Percentiles rank a stretch among this genome's conserved stretches.
These are phyloP conservation scores for Orthonevra nobilis DNA, from an alignment of 2,888 invertebrate genomes.

Conservation along the genomic window DNA sequence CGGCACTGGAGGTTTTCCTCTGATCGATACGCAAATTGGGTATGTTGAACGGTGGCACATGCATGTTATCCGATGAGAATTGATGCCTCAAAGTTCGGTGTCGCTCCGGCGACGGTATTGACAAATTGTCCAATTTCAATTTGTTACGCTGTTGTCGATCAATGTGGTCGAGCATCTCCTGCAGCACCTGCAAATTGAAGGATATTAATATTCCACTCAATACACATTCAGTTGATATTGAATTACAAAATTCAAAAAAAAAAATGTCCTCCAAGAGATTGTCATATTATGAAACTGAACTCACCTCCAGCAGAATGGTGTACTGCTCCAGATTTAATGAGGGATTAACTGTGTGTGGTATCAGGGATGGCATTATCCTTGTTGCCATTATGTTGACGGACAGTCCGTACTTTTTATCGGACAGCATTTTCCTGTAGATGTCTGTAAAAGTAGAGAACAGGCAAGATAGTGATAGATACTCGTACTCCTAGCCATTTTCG, in stretches of 20 bases:
- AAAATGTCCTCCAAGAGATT: no score
- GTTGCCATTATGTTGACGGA: slow-evolving; percentile 95
- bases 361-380: slow-evolving; percentile 93
- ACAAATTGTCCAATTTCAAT: slow-evolving; percentile 90
- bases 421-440: slow-evolving; percentile 94
- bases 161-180: slow-evolving; percentile 95
- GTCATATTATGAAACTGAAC: slow-evolving; percentile 34
- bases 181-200: slow-evolving; percentile 84
- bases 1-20: slow-evolving; percentile 93
- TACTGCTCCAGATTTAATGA: slow-evolving; percentile 91
- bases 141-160: slow-evolving; percentile 94
- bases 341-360: slow-evolving; percentile 96
- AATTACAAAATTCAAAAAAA: no score
- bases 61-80: slow-evolving; percentile 92
- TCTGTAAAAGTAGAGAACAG: slow-evolving; percentile 80
- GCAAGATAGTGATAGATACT: neutral
- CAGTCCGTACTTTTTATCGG: slow-evolving; percentile 94
- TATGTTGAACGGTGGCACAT: slow-evolving; percentile 91
- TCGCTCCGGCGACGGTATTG: slow-evolving; percentile 88
- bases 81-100: slow-evolving; percentile 89
- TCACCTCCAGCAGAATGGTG: slow-evolving; percentile 85
- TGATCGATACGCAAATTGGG: slow-evolving; percentile 93
- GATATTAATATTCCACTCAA: slow-evolving; percentile 16
- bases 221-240: slow-evolving; percentile 13
- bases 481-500: neutral